phyloP scores from a whole-genome alignment of 2,888 invertebrate species.

The Troglohyphantes excavatus region DNA sequence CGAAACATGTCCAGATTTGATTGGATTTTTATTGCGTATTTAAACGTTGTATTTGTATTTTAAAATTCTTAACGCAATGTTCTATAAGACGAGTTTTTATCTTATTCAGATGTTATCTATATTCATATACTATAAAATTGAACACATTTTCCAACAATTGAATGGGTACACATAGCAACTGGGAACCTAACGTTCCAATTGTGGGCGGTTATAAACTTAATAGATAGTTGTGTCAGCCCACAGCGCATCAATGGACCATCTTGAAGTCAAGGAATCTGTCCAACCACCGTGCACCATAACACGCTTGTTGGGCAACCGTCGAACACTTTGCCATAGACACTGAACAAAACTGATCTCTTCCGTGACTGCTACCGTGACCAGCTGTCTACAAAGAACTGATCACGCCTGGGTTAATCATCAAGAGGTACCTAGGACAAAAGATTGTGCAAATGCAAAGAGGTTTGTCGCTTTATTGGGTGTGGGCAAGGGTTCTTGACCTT shows the following conservation, averaged over 20 bases:
- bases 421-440: constrained; percentile 45
- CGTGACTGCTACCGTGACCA: constrained; percentile 9
- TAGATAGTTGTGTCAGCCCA: background rate
- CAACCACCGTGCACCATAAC: background rate
- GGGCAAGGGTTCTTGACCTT: constrained; percentile 57
- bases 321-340: no score
- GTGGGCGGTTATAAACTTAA: background rate
- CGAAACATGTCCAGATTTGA: no score
- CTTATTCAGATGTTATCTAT: no score
- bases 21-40: no score
- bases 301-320: background rate
- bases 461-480: constrained; percentile 50
- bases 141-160: no score
- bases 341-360: constrained; percentile 1
- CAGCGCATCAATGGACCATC: background rate
- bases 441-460: constrained; percentile 31
- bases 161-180: no score
- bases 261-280: background rate
- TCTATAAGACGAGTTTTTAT: no score
- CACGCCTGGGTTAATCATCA: constrained; percentile 33
- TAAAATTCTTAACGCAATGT: no score
- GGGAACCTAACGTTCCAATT: background rate
- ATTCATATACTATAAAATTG: no score
- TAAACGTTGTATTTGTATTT: no score
- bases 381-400: constrained; percentile 13